Base-by-base conservation (phyloP, 2,888 invertebrate species). In the Listrodromus nycthemerus region DNA sequence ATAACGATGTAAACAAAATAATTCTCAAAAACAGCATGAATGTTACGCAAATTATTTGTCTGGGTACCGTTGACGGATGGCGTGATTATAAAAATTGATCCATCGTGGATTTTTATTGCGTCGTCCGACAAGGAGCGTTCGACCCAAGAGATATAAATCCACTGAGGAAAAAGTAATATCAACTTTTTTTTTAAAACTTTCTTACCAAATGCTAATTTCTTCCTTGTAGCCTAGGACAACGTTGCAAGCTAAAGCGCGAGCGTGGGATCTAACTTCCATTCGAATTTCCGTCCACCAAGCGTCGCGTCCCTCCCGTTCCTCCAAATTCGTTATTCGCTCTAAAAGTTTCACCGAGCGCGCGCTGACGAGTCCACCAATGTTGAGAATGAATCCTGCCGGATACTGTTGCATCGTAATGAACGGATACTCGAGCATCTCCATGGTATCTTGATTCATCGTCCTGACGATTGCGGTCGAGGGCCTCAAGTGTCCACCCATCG, bases 201-300 rank as follows among this genome's bases (percentile, higher is more conserved):
- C 94, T 94, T 94, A 98, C 98, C 98, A 98, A 89, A 99, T 98
- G 85, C 97, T 97, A 0, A 98, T 97, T 45, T 96, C 95, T 94
- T 99, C 99, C n/a, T 95, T 95, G 93, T 99, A 99, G 0, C 98
- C 99, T 55, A 99, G 94, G 66, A 99, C 98, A 5, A 98, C 98
- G 93, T 98, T 98, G 90, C 99, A 99, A 13, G 97, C 97, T 85
- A 99, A 94, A 0, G 98, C 97, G 52, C 98, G 95, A 5, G 98
- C 98, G 93, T 99, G 99, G 2, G 99, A 98, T 0, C 98, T 95
- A 80, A 99, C 97, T 95, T 99, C 99, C 93, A 98, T 98, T 70
- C 99, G 94, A 30, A 99, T 95, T 94, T 99, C 99, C 0, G 97
- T 98, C 99, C 99, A 99, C 98, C 99, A 99, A 1, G 97, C 96